phyloP scores from a whole-genome alignment of 2,113 vertebrate genomes.

The Recurvirostra avosetta region DNA sequence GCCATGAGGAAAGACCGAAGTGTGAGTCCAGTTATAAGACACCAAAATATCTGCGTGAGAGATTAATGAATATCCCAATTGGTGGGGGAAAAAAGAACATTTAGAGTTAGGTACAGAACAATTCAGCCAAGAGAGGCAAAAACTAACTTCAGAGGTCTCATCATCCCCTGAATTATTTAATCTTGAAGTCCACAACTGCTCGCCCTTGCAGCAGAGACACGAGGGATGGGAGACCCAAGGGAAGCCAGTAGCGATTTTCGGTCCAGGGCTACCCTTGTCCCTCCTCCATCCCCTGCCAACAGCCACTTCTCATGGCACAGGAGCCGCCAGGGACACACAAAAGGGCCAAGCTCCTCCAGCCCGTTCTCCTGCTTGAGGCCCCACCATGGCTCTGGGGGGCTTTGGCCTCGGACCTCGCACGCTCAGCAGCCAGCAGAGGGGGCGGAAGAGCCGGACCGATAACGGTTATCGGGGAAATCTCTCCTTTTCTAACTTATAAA shows the following conservation, averaged over 20 bases:
- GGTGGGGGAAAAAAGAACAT: not conserved
- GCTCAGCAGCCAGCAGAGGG: not conserved
- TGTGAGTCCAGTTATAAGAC: not conserved
- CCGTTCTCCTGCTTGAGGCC: not conserved
- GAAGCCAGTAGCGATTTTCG: accelerated
- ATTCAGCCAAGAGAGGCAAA: not conserved
- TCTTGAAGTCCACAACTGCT: not conserved
- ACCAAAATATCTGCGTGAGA: not conserved
- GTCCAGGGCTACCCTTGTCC: too few species aligned
- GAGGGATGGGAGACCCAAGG: not conserved
- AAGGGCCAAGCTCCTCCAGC: not conserved
- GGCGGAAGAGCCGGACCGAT: not conserved
- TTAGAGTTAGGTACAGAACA: not conserved
- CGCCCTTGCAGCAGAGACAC: not conserved
- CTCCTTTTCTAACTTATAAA: not conserved
- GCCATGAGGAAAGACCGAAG: not conserved
- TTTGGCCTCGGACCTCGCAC: accelerated
- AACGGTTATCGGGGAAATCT: accelerated
- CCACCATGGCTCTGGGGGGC: accelerated
- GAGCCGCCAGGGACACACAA: accelerated
- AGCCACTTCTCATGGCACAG: not conserved
- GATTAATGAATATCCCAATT: not conserved
- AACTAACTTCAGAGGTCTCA: not conserved
- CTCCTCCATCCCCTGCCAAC: not conserved
- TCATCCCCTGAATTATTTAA: not conserved